Evolutionary conservation across 2,113 vertebrate genomes (phyloP), one percentile per base, ranked within the genome.

Genomic region (Campylomormyrus tamandua): DNA sequence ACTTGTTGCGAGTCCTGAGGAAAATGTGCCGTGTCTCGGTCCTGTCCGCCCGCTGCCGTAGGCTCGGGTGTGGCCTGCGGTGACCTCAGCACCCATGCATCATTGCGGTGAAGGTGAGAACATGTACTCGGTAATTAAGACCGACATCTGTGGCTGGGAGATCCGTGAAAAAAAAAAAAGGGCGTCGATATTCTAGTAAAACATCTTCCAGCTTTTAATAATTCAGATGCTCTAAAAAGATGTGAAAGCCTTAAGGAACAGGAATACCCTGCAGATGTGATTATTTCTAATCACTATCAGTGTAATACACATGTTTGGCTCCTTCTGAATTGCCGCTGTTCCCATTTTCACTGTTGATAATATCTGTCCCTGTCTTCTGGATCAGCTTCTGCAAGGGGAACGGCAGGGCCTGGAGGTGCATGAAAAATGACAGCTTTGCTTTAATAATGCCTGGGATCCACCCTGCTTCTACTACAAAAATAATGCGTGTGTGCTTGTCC

Each of bases 181-280:
- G 9, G n/a, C n/a, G n/a, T 50, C 24, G 49, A 86, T 49, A n/a
- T 48, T 86, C 45, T 50, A 48, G 45, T 49, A 49, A 86, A 86
- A 50, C n/a, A 31, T 87, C 49, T 87, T 2, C n/a, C 85, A 35
- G 74, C 35, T 49, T 87, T 87, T 87, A 87, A 87, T 87, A 87
- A 52, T 87, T 87, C 85, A 53, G 48, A 87, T 31, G 50, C 49
- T 19, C 48, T 87, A 87, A 53, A 87, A 87, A 84, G 39, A 48
- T 50, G 42, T 27, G 45, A 50, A 53, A 87, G 85, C 50, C 85
- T 49, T 27, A 87, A 87, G 83, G 83, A 49, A 80, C 13, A 86
- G 83, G 83, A 86, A 49, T 50, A 49, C 83, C 83, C 83, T 27
- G 45, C 83, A 86, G 83, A 86, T 86, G 83, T 49, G 83, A 86